These are phyloP conservation scores for Trididemnum miniatum DNA, from an alignment of 23 tunicate genomes.

Conservation along the genomic window DNA sequence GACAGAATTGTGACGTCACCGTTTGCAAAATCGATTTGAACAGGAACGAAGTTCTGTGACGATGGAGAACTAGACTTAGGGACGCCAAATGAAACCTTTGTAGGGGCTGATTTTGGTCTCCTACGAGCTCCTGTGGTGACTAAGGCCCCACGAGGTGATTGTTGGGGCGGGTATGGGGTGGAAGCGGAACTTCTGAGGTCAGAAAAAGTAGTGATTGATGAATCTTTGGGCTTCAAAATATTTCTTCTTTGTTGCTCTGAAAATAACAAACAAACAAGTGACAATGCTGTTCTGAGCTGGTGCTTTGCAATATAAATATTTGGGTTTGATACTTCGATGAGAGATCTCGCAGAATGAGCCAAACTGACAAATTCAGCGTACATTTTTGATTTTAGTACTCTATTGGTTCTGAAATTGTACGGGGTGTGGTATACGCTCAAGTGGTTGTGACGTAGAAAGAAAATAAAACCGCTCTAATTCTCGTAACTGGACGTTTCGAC, in stretches of 20 bases:
- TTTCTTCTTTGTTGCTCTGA: background rate
- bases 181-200: conserved; percentile 79
- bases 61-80: conserved; percentile 28
- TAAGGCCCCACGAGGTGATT: background rate
- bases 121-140: conserved; percentile 7
- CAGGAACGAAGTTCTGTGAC: conserved; percentile 34
- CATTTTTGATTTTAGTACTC: too few relatives aligned
- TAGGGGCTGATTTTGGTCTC: conserved; percentile 87
- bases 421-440: too few relatives aligned
- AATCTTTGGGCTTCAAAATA: conserved; percentile 6
- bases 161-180: conserved; percentile 17
- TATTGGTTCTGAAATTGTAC: too few relatives aligned
- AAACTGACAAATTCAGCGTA: too few relatives aligned
- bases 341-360: too few relatives aligned
- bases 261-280: too few relatives aligned
- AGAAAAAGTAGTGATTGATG: conserved; percentile 55
- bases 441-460: too few relatives aligned
- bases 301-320: too few relatives aligned
- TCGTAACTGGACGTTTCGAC: too few relatives aligned
- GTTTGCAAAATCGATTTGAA: conserved; percentile 41
- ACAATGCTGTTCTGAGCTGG: too few relatives aligned
- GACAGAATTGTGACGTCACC: conserved; percentile 50
- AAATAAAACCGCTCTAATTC: too few relatives aligned
- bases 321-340: too few relatives aligned
- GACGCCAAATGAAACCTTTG: conserved; percentile 46